Evolutionary conservation across 2,888 invertebrate genomes (phyloP).

Genomic region (Amphipyra berbera): DNA sequence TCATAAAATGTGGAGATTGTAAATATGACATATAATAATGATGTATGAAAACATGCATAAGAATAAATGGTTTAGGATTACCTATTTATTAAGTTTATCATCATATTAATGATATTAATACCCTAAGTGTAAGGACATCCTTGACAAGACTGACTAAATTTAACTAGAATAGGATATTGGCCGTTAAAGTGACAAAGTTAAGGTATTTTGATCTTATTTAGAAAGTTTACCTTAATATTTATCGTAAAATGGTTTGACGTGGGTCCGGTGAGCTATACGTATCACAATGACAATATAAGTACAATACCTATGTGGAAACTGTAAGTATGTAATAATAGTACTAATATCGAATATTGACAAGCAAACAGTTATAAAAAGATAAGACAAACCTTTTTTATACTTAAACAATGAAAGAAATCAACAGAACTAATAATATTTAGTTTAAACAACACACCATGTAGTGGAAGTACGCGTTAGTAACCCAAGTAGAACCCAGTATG

Average conservation of each 20-base stretch:
- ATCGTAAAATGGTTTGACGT: not conserved
- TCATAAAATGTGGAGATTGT: too few species aligned
- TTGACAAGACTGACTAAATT: too few species aligned
- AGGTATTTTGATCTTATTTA: not conserved
- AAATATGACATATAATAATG: too few species aligned
- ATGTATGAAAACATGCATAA: too few species aligned
- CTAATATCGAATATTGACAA: not conserved
- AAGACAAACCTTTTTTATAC: too few species aligned
- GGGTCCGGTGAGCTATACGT: not conserved
- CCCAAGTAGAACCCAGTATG: slow-evolving; percentile 27
- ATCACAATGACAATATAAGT: not conserved
- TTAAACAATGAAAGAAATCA: too few species aligned
- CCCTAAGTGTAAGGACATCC: too few species aligned
- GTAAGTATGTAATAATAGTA: not conserved
- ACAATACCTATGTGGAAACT: not conserved
- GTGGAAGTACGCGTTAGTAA: slow-evolving; percentile 12
- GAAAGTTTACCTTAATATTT: not conserved
- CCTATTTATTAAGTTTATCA: too few species aligned
- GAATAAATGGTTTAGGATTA: too few species aligned
- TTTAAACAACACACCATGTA: slow-evolving; percentile 7
- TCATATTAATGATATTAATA: too few species aligned
- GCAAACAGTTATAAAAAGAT: not conserved
- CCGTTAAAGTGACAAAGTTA: too few species aligned
- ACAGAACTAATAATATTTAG: slow-evolving; percentile 2
- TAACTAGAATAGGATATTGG: too few species aligned